Evolutionary conservation across 2,797 vertebrate species (phyloP), one percentile per base, ranked within the genome.

Genomic region (Urophycis tenuis): DNA sequence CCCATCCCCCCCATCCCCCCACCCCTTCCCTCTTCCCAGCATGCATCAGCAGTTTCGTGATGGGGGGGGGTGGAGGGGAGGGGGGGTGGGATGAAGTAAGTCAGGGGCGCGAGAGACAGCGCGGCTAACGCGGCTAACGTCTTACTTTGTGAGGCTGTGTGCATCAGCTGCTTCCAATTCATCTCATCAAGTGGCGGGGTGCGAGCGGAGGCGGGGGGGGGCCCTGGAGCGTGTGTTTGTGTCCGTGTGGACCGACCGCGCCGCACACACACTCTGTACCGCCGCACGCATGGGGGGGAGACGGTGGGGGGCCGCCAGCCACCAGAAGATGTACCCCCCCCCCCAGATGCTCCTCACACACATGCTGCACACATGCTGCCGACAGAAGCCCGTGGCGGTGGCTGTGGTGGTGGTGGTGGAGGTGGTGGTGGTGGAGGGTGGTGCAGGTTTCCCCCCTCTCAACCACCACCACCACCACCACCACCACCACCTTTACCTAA

Each of bases 301-400:
- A 41, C 39, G n/a, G n/a, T n/a, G n/a, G n/a, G n/a, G n/a, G n/a
- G n/a, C n/a, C n/a, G n/a, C 39, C 1, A 15, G 39, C 39, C 39
- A 15, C 14, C 12, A 49, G 45, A 22, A 41, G 39, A 10, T 41
- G 11, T 41, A 36, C 45, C 17, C 14, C 45, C 45, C 8, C 45
- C 17, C 14, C 45, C 45, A 19, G 45, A 49, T 19, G 22, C 45
- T 22, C 39, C 11, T 14, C 17, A 19, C 53, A 60, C 53, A 60
- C 53, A 60, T 60, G 53, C 53, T 60, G 53, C 53, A 60, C 53
- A 60, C 53, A 60, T 53, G 49, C 49, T 60, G 53, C 49, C 25
- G 53, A n/a, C 53, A 60, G 53, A 8, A 60, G 53, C 53, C 53
- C 22, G 53, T 25, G 53, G 53, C 53, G 5, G 41, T 17, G 41